Conservation (phyloP, 2,113 vertebrate species). For the Tamias sibiricus region DNA sequence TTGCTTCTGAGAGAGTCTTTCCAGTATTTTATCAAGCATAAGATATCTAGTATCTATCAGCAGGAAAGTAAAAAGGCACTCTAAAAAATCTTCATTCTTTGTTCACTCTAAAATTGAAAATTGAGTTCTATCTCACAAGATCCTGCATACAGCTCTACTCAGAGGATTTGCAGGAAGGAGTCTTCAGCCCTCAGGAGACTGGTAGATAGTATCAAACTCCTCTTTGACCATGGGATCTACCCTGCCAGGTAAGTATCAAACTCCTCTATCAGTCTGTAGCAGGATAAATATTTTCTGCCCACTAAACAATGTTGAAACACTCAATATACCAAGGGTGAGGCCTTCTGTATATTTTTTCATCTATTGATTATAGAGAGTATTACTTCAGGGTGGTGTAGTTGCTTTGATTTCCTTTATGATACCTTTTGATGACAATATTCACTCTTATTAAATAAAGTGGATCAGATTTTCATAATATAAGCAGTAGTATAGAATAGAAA, state of each 20-base stretch:
- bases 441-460: not conserved
- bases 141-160: not conserved
- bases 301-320: not conserved
- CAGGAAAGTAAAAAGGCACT: not conserved
- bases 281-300: not conserved
- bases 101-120: constrained; percentile 40
- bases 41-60: not conserved
- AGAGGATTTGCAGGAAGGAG: not conserved
- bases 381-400: not conserved
- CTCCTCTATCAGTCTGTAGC: not conserved
- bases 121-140: not conserved
- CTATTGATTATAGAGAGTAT: not conserved
- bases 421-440: not conserved
- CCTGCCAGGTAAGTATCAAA: not conserved
- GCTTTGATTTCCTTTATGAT: not conserved
- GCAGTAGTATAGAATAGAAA: not conserved
- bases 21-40: constrained; percentile 26
- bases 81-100: not conserved
- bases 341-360: not conserved
- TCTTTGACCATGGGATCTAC: not conserved
- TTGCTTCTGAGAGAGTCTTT: not conserved
- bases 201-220: not conserved
- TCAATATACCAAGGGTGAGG: not conserved
- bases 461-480: not conserved
- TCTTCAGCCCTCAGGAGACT: not conserved